These are phyloP conservation scores for Phrynosoma blainvillii DNA, from an alignment of 2,113 vertebrate genomes.

Conservation along the genomic window DNA sequence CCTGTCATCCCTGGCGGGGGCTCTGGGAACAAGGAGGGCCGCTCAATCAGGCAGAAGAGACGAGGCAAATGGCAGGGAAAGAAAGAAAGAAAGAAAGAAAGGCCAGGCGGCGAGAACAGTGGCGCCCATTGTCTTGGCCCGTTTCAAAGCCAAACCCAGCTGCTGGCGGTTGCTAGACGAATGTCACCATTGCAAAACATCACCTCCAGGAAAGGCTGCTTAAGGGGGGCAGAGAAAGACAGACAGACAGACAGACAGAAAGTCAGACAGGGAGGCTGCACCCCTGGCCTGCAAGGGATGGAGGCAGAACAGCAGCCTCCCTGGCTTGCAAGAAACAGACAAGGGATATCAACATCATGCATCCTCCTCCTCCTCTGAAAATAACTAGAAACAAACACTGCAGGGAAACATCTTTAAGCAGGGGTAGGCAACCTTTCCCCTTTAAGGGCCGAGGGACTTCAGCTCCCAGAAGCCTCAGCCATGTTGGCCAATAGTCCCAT, in stretches of 20 bases:
- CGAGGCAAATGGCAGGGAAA: constrained; percentile 79
- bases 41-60: constrained; percentile 88
- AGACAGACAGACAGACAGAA: no score
- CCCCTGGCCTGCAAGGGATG: neutral
- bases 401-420: no score
- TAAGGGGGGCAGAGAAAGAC: neutral
- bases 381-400: no score
- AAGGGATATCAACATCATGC: neutral
- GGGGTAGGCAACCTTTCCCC: no score
- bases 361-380: no score
- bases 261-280: neutral
- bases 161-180: constrained; percentile 77
- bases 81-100: no score
- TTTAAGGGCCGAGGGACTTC: no score
- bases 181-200: constrained; percentile 71
- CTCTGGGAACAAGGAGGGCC: constrained; percentile 84
- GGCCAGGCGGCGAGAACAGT: constrained; percentile 74
- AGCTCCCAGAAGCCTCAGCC: no score
- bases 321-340: neutral
- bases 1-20: constrained; percentile 76
- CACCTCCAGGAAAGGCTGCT: neutral
- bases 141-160: constrained; percentile 85
- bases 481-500: no score
- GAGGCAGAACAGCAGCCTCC: no score
- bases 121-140: constrained; percentile 79